Percentiles rank a stretch among this genome's conserved stretches.
These are phyloP conservation scores for Cyphomyrmex costatus DNA, from an alignment of 1,140 invertebrate species.

Conservation along the genomic window DNA sequence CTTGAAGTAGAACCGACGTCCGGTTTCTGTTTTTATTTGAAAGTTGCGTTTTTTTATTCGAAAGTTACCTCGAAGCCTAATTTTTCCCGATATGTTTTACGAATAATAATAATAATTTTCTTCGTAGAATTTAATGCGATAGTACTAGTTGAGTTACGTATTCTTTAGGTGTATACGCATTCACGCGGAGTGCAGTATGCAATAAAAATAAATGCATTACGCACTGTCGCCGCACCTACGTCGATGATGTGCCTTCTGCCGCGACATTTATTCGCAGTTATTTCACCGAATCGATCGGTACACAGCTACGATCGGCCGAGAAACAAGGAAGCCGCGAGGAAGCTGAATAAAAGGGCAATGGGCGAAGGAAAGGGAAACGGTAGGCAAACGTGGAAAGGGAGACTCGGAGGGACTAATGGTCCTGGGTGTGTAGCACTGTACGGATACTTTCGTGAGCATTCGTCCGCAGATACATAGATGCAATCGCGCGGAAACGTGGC, in stretches of 20 bases:
- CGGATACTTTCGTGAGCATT: conserved; percentile 54
- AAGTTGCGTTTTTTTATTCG: no score
- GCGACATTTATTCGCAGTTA: conserved; percentile 56
- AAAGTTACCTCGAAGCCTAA: background rate
- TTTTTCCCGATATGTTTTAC: background rate
- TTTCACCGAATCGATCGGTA: conserved; percentile 49
- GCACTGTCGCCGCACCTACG: conserved; percentile 26
- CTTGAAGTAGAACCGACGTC: background rate
- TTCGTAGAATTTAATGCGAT: background rate
- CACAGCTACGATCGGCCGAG: background rate
- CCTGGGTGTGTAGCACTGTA: conserved; percentile 22
- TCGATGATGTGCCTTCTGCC: conserved; percentile 27
- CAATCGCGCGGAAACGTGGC: conserved; percentile 63
- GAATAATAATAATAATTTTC: background rate
- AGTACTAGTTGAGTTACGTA: background rate
- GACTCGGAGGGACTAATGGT: conserved; percentile 51
- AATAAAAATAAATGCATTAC: conserved; percentile 52
- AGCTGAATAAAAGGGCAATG: conserved; percentile 49
- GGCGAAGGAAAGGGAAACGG: background rate
- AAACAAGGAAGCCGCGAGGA: conserved; percentile 53
- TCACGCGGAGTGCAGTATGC: background rate
- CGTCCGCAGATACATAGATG: conserved; percentile 49
- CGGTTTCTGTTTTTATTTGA: background rate
- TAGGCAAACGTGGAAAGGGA: conserved; percentile 23
- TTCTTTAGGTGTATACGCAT: background rate